Evolutionary conservation across 2,113 vertebrate genomes (phyloP).

Genomic region (Erythrocercus mccallii): DNA sequence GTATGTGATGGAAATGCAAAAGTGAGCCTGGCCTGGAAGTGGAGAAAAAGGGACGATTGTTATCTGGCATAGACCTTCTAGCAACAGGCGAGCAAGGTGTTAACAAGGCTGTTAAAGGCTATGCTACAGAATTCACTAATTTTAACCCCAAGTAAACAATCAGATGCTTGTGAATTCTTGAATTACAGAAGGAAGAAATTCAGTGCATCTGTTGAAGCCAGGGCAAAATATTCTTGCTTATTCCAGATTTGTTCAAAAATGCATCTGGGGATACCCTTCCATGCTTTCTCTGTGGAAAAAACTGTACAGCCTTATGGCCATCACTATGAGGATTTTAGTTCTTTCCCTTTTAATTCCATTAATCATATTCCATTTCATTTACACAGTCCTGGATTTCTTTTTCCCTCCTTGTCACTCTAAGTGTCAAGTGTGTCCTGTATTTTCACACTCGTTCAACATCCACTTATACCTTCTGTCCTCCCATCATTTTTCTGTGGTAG

Average conservation of each 20-base stretch:
- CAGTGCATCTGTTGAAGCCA: neutral
- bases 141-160: neutral
- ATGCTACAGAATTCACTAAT: neutral
- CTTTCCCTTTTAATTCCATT: neutral
- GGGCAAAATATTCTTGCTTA: neutral
- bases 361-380: neutral
- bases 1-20: neutral
- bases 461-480: neutral
- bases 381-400: neutral
- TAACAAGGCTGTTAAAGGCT: neutral
- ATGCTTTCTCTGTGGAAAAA: neutral
- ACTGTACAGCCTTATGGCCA: fast-evolving
- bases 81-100: neutral
- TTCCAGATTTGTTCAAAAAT: neutral
- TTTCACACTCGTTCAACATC: neutral
- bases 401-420: neutral
- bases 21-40: neutral
- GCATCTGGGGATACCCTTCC: neutral
- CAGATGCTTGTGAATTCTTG: neutral
- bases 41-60: neutral
- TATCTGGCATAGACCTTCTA: neutral
- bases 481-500: neutral
- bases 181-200: neutral
- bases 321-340: neutral
- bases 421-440: neutral